A percentile compares a stretch with the other conserved stretches of the same genome.
phyloP scores from a whole-genome alignment of 2,797 vertebrate genomes.

The Falco novaeseelandiae region DNA sequence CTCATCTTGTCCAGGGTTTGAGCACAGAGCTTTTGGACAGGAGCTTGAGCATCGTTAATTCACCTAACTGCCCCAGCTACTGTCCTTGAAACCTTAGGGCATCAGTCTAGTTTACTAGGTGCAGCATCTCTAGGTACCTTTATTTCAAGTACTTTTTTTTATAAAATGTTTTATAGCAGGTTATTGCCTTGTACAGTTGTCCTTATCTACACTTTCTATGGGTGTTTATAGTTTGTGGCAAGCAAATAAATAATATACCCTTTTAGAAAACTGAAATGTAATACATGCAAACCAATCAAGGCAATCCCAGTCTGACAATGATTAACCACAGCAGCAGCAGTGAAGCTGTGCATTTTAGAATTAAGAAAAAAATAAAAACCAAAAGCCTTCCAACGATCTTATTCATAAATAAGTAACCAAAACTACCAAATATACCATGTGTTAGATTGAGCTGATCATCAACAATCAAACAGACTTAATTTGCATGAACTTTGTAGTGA shows the following conservation, averaged over 20 bases:
- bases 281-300: slow-evolving; percentile 53
- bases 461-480: neutral
- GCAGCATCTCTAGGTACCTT: neutral
- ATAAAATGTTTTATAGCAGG: neutral
- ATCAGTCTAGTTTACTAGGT: neutral
- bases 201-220: slow-evolving; percentile 42
- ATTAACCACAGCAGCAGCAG: slow-evolving; percentile 45
- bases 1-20: neutral
- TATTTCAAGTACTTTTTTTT: neutral
- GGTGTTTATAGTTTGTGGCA: slow-evolving; percentile 64
- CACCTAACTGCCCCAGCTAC: neutral
- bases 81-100: neutral
- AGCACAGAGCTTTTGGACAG: neutral
- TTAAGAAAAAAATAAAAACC: neutral
- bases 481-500: neutral
- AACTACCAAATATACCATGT: neutral
- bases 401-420: neutral
- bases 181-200: slow-evolving; percentile 12
- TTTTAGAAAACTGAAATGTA: slow-evolving; percentile 54
- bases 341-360: neutral
- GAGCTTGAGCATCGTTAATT: neutral
- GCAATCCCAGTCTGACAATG: slow-evolving; percentile 47
- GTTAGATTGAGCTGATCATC: neutral
- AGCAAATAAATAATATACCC: slow-evolving; percentile 56
- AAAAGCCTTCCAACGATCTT: neutral